A percentile compares a stretch with the other conserved stretches of the same genome.
These are phyloP conservation scores for Aythya baeri DNA, from an alignment of 2,113 vertebrate species.

Conservation along the genomic window DNA sequence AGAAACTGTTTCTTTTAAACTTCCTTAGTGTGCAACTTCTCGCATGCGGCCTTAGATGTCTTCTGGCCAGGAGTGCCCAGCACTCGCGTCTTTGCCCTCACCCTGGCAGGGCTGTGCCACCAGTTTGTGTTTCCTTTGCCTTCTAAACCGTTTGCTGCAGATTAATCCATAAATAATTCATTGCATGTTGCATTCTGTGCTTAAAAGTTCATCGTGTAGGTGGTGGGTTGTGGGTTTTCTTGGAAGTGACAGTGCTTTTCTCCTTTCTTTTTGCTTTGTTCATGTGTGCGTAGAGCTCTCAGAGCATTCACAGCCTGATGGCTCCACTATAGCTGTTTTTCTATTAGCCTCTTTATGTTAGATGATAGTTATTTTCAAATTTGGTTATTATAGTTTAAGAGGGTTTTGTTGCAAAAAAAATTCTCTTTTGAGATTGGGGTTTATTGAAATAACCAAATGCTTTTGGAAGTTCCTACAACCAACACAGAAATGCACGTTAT, in stretches of 20 bases:
- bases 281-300: background rate
- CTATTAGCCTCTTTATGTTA: background rate
- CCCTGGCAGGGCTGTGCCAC: background rate
- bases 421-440: background rate
- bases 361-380: conserved; percentile 10
- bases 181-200: conserved; percentile 12
- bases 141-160: conserved; percentile 51
- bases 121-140: conserved; percentile 40
- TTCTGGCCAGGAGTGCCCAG: background rate
- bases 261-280: background rate
- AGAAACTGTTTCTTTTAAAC: background rate
- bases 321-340: background rate
- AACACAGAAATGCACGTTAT: background rate
- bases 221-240: conserved; percentile 45
- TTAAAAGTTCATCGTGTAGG: conserved; percentile 47
- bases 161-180: conserved; percentile 68
- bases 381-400: background rate
- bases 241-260: background rate
- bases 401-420: background rate
- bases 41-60: background rate
- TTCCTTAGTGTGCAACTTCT: background rate
- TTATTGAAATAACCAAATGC: background rate
- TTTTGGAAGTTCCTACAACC: background rate
- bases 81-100: background rate
- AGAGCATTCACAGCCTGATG: background rate